These are phyloP conservation scores for Pseudomugil gertrudae DNA, from an alignment of 2,797 vertebrate genomes.

Conservation along the genomic window DNA sequence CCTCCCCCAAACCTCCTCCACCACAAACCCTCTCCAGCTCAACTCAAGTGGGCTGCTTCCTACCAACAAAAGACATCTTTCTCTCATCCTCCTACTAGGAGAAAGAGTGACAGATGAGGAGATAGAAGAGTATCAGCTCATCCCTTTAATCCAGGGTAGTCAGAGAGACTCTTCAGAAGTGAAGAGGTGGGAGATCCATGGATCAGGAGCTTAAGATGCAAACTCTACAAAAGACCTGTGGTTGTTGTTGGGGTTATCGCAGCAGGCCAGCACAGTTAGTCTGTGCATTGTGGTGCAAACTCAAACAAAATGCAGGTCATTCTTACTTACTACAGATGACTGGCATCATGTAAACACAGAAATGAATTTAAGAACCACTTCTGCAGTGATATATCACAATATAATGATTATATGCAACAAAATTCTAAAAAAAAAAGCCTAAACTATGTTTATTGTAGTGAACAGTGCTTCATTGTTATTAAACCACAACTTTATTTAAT, in stretches of 20 bases:
- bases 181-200: slow-evolving; percentile 78
- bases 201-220: slow-evolving; percentile 76
- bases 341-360: neutral
- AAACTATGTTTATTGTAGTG: neutral
- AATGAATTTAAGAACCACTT: neutral
- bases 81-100: slow-evolving; percentile 55
- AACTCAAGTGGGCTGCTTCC: slow-evolving; percentile 58
- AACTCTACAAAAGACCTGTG: slow-evolving; percentile 67
- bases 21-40: slow-evolving; percentile 46
- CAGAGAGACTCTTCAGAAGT: slow-evolving; percentile 74
- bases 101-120: slow-evolving; percentile 57
- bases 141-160: slow-evolving; percentile 72
- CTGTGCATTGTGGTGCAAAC: slow-evolving; percentile 39
- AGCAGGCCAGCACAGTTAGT: slow-evolving; percentile 60
- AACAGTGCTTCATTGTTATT: neutral
- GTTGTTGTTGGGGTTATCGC: slow-evolving; percentile 57
- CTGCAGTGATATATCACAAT: neutral
- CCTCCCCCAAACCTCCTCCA: slow-evolving; percentile 39
- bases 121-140: slow-evolving; percentile 70
- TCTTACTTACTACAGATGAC: neutral
- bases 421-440: neutral
- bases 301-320: slow-evolving; percentile 7
- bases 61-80: slow-evolving; percentile 72
- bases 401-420: neutral
- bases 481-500: neutral